Percentiles rank a stretch among this genome's conserved stretches.
These are phyloP conservation scores for Takifugu bimaculatus DNA, from an alignment of 2,113 vertebrate genomes.

Conservation along the genomic window DNA sequence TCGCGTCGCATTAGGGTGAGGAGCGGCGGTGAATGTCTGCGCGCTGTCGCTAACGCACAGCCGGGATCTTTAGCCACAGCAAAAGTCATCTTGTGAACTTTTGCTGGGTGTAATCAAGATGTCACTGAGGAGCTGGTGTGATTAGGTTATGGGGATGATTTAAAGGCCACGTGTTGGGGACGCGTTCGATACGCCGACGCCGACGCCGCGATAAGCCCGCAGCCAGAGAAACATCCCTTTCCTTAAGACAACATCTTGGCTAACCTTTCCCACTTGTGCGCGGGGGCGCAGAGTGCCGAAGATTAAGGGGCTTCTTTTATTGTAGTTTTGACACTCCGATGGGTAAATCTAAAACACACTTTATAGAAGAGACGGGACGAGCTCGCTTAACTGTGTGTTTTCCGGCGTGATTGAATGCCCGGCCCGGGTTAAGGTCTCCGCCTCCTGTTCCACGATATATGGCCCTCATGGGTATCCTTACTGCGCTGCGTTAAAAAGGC, in stretches of 20 bases:
- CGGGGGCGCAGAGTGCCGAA: neutral
- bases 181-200: constrained; percentile 52
- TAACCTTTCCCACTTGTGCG: constrained; percentile 11
- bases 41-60: constrained; percentile 58
- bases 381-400: constrained; percentile 32
- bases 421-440: constrained; percentile 50
- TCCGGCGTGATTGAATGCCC: constrained; percentile 53
- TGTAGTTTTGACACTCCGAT: constrained; percentile 11
- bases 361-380: constrained; percentile 20
- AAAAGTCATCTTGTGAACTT: constrained; percentile 55
- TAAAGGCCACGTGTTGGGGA: constrained; percentile 69
- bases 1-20: constrained; percentile 59
- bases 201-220: constrained; percentile 41
- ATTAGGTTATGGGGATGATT: constrained; percentile 64
- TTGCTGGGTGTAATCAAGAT: constrained; percentile 53
- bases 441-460: constrained; percentile 69
- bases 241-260: constrained; percentile 38
- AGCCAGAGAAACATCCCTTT: constrained; percentile 56
- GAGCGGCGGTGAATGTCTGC: constrained; percentile 49
- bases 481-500: constrained; percentile 53
- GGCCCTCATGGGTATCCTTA: constrained; percentile 71
- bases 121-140: constrained; percentile 56
- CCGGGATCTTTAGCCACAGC: constrained; percentile 63
- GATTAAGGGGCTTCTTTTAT: constrained; percentile 3
- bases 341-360: constrained; percentile 22